phyloP scores from a whole-genome alignment of 2,888 invertebrate genomes.

The Eupeodes latifasciatus region DNA sequence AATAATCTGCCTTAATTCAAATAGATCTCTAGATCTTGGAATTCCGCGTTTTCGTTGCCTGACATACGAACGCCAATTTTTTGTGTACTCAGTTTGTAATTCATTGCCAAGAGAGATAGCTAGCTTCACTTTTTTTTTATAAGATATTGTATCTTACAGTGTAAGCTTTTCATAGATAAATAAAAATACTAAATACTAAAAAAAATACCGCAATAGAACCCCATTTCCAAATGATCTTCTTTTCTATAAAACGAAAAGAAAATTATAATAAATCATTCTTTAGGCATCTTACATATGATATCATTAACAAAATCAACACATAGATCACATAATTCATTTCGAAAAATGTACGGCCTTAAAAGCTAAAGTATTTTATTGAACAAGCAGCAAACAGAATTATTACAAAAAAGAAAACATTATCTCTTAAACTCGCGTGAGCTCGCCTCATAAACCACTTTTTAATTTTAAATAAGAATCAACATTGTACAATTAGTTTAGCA shows the following conservation, averaged over 20 bases:
- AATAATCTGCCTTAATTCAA: too few species aligned
- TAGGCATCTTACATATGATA: not conserved
- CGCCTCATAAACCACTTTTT: slow-evolving; percentile 40
- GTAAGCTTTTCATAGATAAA: too few species aligned
- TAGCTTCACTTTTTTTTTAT: too few species aligned
- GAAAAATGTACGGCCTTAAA: slow-evolving; percentile 35
- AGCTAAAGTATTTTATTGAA: slow-evolving; percentile 21
- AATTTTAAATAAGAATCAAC: slow-evolving; percentile 43
- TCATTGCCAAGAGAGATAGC: too few species aligned
- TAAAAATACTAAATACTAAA: too few species aligned
- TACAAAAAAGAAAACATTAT: not conserved
- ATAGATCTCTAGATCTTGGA: too few species aligned
- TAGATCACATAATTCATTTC: slow-evolving; percentile 51
- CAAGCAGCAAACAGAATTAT: not conserved
- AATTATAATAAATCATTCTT: slow-evolving; percentile 26
- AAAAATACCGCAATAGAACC: too few species aligned
- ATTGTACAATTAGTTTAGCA: slow-evolving; percentile 42
- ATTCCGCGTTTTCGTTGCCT: too few species aligned
- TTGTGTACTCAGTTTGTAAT: too few species aligned
- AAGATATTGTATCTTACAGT: too few species aligned
- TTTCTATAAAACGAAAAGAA: not conserved
- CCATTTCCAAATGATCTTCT: not conserved
- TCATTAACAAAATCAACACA: slow-evolving; percentile 46
- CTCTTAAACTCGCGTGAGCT: not conserved
- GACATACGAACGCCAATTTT: too few species aligned